Conservation (phyloP, 2,113 vertebrate genomes). For the Elachura formosa region DNA sequence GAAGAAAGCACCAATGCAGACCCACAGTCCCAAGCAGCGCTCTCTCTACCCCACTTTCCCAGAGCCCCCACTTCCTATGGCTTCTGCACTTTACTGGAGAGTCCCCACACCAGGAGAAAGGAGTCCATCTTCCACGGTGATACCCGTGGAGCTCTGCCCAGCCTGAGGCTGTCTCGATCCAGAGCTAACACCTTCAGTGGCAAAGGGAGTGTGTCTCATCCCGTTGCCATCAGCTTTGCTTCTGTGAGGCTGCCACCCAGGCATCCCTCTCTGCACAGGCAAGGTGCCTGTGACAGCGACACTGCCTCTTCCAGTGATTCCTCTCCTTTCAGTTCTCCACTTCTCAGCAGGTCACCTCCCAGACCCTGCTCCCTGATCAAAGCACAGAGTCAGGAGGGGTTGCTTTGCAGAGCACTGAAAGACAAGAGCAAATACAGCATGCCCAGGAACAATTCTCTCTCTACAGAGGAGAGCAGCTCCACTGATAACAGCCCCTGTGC, state of each 20-base stretch:
- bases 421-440: constrained; percentile 57
- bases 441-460: constrained; percentile 82
- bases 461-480: constrained; percentile 87
- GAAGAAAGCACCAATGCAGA: constrained; percentile 85
- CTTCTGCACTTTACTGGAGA: constrained; percentile 86
- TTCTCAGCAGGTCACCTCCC: constrained; percentile 72
- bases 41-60: constrained; percentile 85
- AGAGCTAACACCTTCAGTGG: constrained; percentile 71
- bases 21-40: constrained; percentile 84
- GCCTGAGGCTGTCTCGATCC: constrained; percentile 68
- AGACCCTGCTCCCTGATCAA: constrained; percentile 72
- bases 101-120: constrained; percentile 86
- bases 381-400: constrained; percentile 77
- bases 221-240: constrained; percentile 69
- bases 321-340: constrained; percentile 78
- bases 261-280: constrained; percentile 52
- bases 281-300: constrained; percentile 78
- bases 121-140: constrained; percentile 87
- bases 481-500: constrained; percentile 86
- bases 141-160: neutral
- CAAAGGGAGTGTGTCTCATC: constrained; percentile 53
- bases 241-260: constrained; percentile 66
- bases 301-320: constrained; percentile 83
- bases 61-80: constrained; percentile 83
- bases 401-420: constrained; percentile 71